Percentiles rank a stretch among this genome's conserved stretches.
Evolutionary conservation across 2,113 vertebrate species (phyloP).

Genomic region (Notarius lentiginosus): DNA sequence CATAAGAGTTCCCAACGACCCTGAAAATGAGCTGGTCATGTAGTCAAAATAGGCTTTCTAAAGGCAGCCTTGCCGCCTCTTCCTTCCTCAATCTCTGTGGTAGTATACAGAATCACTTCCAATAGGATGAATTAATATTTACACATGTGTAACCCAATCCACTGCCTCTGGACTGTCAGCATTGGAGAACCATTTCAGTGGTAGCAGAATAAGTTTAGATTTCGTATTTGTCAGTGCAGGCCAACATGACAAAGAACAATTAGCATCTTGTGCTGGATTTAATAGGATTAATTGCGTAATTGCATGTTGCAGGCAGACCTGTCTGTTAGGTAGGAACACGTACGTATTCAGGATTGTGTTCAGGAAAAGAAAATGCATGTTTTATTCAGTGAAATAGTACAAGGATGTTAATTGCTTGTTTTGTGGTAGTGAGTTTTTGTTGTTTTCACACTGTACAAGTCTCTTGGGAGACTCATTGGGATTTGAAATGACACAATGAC

Average conservation of each 20-base stretch:
- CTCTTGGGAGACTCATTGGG: neutral
- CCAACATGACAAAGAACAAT: neutral
- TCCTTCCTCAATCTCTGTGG: neutral
- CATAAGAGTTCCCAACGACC: slow-evolving; percentile 54
- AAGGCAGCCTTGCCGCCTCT: slow-evolving; percentile 11
- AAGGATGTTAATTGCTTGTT: neutral
- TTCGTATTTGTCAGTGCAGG: neutral
- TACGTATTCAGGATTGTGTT: neutral
- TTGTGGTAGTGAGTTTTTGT: neutral
- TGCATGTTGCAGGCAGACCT: neutral
- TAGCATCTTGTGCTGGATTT: slow-evolving; percentile 2
- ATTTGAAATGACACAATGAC: neutral
- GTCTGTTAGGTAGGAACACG: neutral
- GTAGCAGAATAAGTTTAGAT: slow-evolving; percentile 6
- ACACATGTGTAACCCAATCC: neutral
- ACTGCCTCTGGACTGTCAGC: neutral
- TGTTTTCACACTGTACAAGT: neutral
- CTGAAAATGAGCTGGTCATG: slow-evolving; percentile 44
- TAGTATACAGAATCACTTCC: neutral
- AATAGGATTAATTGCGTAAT: slow-evolving; percentile 31
- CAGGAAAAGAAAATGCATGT: neutral
- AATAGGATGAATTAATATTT: slow-evolving; percentile 9
- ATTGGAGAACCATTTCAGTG: neutral
- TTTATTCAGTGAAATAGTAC: neutral
- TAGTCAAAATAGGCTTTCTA: slow-evolving; percentile 45